phyloP scores from a whole-genome alignment of 2,113 vertebrate species.

The Elanus axillaris region DNA sequence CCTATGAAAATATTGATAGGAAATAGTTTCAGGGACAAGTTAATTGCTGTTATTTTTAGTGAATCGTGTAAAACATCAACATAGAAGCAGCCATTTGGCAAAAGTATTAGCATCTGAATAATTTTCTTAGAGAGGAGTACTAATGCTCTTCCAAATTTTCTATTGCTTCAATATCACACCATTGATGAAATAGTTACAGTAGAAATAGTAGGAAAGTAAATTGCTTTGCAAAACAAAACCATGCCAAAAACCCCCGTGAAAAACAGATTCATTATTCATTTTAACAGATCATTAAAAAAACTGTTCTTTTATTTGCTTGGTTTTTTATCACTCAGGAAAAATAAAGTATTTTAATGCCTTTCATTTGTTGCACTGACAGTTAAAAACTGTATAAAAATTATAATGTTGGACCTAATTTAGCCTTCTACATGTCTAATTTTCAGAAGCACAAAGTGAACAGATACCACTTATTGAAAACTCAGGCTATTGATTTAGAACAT shows the following conservation, averaged over 20 bases:
- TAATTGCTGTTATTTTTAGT: constrained; percentile 8
- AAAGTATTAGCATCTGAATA: background rate
- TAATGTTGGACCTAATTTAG: background rate
- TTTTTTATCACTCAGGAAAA: background rate
- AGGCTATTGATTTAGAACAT: background rate
- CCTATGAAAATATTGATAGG: background rate
- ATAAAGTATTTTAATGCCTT: background rate
- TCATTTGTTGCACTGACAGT: background rate
- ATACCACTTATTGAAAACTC: background rate
- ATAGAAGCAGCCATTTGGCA: background rate
- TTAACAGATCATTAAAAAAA: background rate
- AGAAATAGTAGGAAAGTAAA: background rate
- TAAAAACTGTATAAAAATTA: background rate
- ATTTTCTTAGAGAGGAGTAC: background rate
- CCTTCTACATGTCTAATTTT: background rate
- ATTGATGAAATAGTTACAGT: background rate
- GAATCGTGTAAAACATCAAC: background rate
- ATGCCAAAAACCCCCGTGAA: background rate
- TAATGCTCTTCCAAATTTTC: background rate
- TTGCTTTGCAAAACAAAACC: background rate
- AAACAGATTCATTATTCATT: background rate
- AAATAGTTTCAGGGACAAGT: background rate
- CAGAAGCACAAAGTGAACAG: background rate
- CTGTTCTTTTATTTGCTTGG: background rate
- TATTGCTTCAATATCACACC: background rate